Percentiles rank a stretch among this genome's conserved stretches.
These are phyloP conservation scores for Tarsius wallacei DNA, from an alignment of 2,797 vertebrate species.

Conservation along the genomic window DNA sequence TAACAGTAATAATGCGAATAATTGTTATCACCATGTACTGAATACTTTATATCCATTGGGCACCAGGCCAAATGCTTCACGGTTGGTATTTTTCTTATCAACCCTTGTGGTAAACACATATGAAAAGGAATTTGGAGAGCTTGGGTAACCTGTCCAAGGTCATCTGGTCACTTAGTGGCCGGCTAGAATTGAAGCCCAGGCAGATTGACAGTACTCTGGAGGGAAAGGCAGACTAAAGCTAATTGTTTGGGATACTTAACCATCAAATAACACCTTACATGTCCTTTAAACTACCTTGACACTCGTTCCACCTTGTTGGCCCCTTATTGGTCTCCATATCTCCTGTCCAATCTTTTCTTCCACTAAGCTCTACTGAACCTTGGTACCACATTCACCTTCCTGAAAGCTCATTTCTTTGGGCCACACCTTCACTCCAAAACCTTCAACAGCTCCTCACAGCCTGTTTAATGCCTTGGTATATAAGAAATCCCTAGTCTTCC, in stretches of 20 bases:
- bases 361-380: background rate
- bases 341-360: background rate
- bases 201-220: background rate
- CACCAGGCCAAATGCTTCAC: background rate
- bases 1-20: background rate
- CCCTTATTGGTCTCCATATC: background rate
- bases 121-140: slow-evolving; percentile 15
- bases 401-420: background rate
- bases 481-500: background rate
- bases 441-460: background rate
- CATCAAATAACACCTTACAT: background rate
- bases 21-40: background rate
- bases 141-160: background rate
- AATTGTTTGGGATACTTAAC: background rate
- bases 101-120: slow-evolving; percentile 4
- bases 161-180: background rate
- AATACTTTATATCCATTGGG: background rate
- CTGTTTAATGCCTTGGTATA: background rate
- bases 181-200: background rate
- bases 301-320: background rate
- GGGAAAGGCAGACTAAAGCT: background rate
- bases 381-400: background rate
- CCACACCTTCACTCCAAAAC: background rate
- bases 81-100: background rate
- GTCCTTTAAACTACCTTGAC: background rate